Evolutionary conservation across 2,113 vertebrate species (phyloP), one percentile per base, ranked within the genome.

Genomic region (Toxotes chatareus): DNA sequence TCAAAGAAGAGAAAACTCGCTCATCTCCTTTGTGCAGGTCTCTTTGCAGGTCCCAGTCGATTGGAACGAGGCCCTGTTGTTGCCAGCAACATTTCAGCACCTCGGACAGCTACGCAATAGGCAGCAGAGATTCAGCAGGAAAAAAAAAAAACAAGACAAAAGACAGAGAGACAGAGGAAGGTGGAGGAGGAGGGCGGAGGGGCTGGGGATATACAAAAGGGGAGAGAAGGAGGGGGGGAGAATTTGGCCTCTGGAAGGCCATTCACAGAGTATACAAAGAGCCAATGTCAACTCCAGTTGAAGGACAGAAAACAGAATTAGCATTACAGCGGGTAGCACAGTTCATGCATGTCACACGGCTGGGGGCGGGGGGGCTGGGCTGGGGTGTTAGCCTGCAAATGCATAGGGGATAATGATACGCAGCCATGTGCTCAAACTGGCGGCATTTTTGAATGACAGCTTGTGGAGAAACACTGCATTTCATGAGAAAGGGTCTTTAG

Each of bases 1-100:
- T 34, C 13, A 44, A 27, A 32, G 36, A n/a, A 56, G 51, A 44
- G 47, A 60, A 66, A 68, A 63, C 31, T 40, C 0, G 11, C 44
- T 79, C 40, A 16, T 69, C 69, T 38, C 10, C 21, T 55, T 38
- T 1, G 1, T 13, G 3, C 27, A 31, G 47, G 19, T 21, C 38
- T 63, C 34, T 36, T n/a, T 36, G 47, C 31, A 27, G 74, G 73
- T 76, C 55, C 14, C 32, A 59, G 66, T 47, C 23, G 63, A 70
- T 62, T 84, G 80, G 71, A 83, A 76, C 1, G 2, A 2, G 3
- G 51, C 57, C 71, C 56, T 63, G 46, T 55, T 63, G 46, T 55
- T 83, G 72, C 85, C 68, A 7, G 79, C 77, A 82, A 79, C 64
- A 62, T 89, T 91, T 93, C 93, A 93, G 92, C 92, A 94, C 93